A percentile compares a stretch with the other conserved stretches of the same genome.
Conservation (phyloP, 2,113 vertebrate species). For the Danio rerio region DNA sequence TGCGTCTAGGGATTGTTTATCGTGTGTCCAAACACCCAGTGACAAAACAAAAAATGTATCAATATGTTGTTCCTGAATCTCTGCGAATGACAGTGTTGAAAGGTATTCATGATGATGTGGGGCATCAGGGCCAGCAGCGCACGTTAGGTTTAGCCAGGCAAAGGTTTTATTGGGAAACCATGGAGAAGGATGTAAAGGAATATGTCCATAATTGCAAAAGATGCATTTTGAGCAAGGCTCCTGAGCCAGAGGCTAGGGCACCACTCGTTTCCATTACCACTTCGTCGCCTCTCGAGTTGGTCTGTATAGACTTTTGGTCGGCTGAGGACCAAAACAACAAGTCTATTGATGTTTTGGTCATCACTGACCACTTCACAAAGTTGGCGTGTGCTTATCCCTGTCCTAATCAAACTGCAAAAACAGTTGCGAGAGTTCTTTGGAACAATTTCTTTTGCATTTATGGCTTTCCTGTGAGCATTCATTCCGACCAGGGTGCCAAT, state of each 20-base stretch:
- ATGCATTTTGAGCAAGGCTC: no score
- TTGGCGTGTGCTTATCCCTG: constrained; percentile 7
- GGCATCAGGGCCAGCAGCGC: no score
- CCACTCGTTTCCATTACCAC: neutral
- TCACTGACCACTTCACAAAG: constrained; percentile 13
- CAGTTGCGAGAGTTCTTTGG: neutral
- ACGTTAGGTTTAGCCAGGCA: neutral
- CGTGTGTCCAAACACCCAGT: no score
- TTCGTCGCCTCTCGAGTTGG: neutral
- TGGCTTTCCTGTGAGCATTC: constrained; percentile 25
- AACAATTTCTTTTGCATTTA: constrained; percentile 31
- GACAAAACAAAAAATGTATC: no score
- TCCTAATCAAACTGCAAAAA: neutral
- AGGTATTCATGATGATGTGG: no score
- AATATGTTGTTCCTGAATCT: no score
- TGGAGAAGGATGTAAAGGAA: neutral
- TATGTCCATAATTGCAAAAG: neutral
- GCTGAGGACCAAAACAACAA: neutral
- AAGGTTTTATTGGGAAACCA: neutral
- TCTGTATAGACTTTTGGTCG: constrained; percentile 12
- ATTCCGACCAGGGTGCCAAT: neutral
- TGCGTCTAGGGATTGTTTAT: no score
- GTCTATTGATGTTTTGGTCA: neutral
- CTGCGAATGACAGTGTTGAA: no score
- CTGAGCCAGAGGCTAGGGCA: no score